Evolutionary conservation across 1,140 invertebrate species (phyloP), one percentile per base, ranked within the genome.

Genomic region (Drosophila tristis): DNA sequence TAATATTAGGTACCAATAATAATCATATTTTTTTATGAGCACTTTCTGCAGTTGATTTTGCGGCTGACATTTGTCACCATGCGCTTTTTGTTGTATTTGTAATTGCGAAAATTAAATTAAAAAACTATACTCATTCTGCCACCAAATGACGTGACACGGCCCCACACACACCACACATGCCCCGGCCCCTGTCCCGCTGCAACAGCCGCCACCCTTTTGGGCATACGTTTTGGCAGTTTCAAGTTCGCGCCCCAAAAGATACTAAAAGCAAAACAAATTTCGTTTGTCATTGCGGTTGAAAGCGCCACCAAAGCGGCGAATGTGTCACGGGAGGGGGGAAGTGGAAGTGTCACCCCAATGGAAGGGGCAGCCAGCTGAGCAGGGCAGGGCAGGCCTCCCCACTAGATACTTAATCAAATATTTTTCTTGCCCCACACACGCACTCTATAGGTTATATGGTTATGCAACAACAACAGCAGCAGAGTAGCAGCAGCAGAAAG

Each of bases 21-120:
- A 78, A 90, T 84, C 79, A 79, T 87, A 76, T 79, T 77, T 82
- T 79, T 89, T 89, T 74, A 89, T 87, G 77, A 80, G 53, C 71
- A 50, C 59, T 60, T 74, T 65, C 25, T 64, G 66, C 44, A 58
- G 60, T 56, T 63, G 35, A 73, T 73, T 39, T 42, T 26, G 20
- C 15, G 43, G 20, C 45, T 59, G 66, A 71, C 67, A 68, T 77
- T 86, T 80, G 65, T 80, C 76, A 72, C 59, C 65, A 55, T 47
- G 51, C 48, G 45, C 35, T 73, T 79, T 77, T 64, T 39, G 42
- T 45, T 26, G 23, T 58, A 53, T 60, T 67, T 59, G 48, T 45
- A 63, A 48, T 67, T 39, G 35, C 11, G 4, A 39, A 60, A 74
- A 87, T 78, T 75, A 71, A 78, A 81, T 78, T 74, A 77, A 60